Conservation (phyloP, 1,140 invertebrate genomes). For the Cotesia glomerata region DNA sequence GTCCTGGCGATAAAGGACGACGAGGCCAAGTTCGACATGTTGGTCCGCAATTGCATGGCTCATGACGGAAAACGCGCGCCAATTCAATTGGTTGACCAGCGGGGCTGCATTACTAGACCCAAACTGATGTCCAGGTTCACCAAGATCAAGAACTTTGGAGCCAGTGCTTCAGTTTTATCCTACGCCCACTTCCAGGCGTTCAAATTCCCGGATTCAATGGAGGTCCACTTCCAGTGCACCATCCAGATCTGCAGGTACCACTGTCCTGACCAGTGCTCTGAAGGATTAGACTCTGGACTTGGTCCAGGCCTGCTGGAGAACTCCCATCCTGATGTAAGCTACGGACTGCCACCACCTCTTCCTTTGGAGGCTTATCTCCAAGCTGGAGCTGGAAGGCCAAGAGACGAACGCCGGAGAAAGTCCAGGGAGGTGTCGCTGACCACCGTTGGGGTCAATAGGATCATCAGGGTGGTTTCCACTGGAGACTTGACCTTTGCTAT, state of each 20-base stretch:
- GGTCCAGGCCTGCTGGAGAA: conserved; percentile 63
- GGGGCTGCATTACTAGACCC: conserved; percentile 88
- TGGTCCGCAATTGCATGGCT: conserved; percentile 92
- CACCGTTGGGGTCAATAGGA: conserved; percentile 81
- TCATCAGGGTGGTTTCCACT: conserved; percentile 84
- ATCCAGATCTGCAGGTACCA: conserved; percentile 93
- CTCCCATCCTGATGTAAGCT: conserved; percentile 69
- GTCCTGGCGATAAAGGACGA: conserved; percentile 95
- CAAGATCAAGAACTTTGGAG: conserved; percentile 94
- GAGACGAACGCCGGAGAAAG: conserved; percentile 77
- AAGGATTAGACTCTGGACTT: conserved; percentile 59
- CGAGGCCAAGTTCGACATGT: conserved; percentile 95
- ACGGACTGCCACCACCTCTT: conserved; percentile 71
- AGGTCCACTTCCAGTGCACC: conserved; percentile 95
- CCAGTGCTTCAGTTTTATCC: conserved; percentile 87
- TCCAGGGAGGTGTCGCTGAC: conserved; percentile 72
- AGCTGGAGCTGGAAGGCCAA: conserved; percentile 68
- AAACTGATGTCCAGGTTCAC: conserved; percentile 94
- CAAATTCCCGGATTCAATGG: conserved; percentile 96
- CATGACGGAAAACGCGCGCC: conserved; percentile 93
- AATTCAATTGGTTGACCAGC: conserved; percentile 93
- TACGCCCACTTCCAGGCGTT: conserved; percentile 95
- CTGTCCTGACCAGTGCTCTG: conserved; percentile 88
- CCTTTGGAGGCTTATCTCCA: conserved; percentile 71
- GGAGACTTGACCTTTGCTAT: conserved; percentile 84